Evolutionary conservation across 2,888 invertebrate species (phyloP).

Genomic region (Pantelozetes paolii): DNA sequence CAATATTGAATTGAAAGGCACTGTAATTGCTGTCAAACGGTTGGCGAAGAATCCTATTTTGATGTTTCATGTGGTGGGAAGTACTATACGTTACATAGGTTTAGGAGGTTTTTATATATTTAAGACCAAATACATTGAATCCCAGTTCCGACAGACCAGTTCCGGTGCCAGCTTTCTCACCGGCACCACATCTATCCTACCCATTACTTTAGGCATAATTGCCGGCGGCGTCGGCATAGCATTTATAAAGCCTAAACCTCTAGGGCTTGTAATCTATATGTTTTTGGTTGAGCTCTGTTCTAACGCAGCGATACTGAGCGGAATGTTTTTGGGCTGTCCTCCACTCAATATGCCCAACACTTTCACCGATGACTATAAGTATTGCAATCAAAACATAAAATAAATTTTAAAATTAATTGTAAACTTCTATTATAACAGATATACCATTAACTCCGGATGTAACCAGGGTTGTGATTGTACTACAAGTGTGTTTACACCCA

Average conservation of each 20-base stretch:
- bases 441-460: constrained; percentile 20
- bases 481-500: constrained; percentile 24
- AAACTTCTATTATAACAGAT: background rate
- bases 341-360: constrained; percentile 46
- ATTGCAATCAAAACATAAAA: background rate
- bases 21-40: constrained; percentile 36
- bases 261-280: constrained; percentile 51
- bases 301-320: constrained; percentile 45
- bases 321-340: constrained; percentile 47
- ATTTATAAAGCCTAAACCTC: constrained; percentile 50
- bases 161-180: constrained; percentile 46
- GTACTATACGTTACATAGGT: constrained; percentile 47
- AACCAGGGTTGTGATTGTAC: constrained; percentile 39
- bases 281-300: constrained; percentile 49
- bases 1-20: background rate
- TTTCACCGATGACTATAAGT: background rate
- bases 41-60: constrained; percentile 46
- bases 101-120: constrained; percentile 47
- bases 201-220: constrained; percentile 46
- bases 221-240: constrained; percentile 49
- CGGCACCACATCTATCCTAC: constrained; percentile 46
- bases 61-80: constrained; percentile 46
- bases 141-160: constrained; percentile 47
- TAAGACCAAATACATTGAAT: constrained; percentile 48
- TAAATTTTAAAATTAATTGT: background rate